Evolutionary conservation across 2,888 invertebrate genomes (phyloP).

Genomic region (Laothoe populi): DNA sequence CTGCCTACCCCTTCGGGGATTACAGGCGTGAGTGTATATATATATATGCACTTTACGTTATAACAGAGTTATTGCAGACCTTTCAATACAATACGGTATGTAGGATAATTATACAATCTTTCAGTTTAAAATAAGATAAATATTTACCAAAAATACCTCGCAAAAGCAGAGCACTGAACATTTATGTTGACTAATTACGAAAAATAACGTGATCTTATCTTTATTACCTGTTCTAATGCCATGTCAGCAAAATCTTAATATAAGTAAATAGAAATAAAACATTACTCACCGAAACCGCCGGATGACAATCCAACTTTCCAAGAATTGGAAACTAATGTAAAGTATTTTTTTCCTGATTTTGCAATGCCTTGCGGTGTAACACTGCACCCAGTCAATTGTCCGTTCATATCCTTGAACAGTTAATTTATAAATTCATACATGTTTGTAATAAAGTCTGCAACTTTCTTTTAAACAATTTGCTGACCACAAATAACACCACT

Average conservation of each 20-base stretch:
- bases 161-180: background rate
- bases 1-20: too few species aligned
- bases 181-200: background rate
- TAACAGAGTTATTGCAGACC: too few species aligned
- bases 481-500: slow-evolving; percentile 23
- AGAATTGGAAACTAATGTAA: slow-evolving; percentile 62
- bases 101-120: too few species aligned
- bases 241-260: slow-evolving; percentile 18
- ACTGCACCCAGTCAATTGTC: slow-evolving; percentile 54
- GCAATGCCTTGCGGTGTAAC: slow-evolving; percentile 58
- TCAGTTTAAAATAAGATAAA: background rate
- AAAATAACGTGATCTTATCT: background rate
- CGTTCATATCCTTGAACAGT: slow-evolving; percentile 26
- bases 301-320: slow-evolving; percentile 77
- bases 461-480: slow-evolving; percentile 37
- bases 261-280: slow-evolving; percentile 35
- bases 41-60: too few species aligned
- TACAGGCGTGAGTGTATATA: too few species aligned
- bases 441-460: slow-evolving; percentile 37
- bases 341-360: slow-evolving; percentile 38
- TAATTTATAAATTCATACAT: slow-evolving; percentile 27
- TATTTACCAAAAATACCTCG: background rate
- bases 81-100: too few species aligned
- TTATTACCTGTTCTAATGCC: slow-evolving; percentile 9
- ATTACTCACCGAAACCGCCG: slow-evolving; percentile 75